Evolutionary conservation across 2,113 vertebrate species (phyloP).

Genomic region (Promerops cafer): DNA sequence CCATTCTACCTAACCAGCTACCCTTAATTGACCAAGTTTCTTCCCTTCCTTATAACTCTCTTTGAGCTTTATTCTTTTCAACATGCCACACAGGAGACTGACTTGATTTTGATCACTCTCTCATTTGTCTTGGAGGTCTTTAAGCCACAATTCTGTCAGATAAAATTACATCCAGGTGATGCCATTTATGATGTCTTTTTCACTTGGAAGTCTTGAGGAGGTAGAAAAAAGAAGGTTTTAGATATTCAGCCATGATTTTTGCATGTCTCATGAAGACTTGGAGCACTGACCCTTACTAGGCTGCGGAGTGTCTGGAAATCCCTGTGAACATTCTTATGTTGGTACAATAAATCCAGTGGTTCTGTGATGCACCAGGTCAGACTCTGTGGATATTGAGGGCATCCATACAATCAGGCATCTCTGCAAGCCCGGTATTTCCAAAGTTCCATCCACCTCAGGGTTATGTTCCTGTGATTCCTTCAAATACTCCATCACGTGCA

Average conservation of each 20-base stretch:
- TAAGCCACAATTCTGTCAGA: neutral
- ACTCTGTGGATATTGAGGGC: neutral
- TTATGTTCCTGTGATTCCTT: neutral
- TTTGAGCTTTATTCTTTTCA: slow-evolving; percentile 11
- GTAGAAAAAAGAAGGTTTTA: neutral
- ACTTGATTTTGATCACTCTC: neutral
- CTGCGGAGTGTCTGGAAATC: neutral
- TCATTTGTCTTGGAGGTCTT: neutral
- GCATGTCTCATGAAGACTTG: neutral
- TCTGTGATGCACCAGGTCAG: neutral
- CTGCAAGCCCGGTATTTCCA: neutral
- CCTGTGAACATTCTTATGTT: neutral
- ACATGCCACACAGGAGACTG: neutral
- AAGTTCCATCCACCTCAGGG: neutral
- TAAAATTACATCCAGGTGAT: neutral
- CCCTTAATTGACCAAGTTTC: neutral
- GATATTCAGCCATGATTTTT: neutral
- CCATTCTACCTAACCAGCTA: neutral
- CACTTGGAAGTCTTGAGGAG: neutral
- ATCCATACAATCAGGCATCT: neutral
- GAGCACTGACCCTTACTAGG: neutral
- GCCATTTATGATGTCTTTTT: neutral
- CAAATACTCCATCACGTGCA: neutral
- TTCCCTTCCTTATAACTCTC: neutral
- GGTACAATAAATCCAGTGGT: neutral